These are phyloP conservation scores for Myrmecobius fasciatus DNA, from an alignment of 2,113 vertebrate species.

Conservation along the genomic window DNA sequence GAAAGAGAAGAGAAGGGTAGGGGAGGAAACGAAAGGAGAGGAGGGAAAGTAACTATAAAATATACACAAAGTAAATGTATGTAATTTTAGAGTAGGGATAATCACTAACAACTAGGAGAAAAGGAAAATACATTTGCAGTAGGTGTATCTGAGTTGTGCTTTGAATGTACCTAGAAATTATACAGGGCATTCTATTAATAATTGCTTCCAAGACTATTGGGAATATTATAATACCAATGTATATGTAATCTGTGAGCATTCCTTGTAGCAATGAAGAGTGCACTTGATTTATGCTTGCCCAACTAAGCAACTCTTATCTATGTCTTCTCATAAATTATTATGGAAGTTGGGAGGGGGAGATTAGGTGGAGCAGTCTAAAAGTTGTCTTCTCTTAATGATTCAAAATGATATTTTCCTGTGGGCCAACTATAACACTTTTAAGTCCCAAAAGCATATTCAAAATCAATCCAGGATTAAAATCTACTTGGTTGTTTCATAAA, in stretches of 20 bases:
- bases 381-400: neutral
- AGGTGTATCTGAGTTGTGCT: neutral
- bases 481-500: neutral
- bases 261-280: neutral
- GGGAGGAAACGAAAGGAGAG: neutral
- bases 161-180: neutral
- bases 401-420: neutral
- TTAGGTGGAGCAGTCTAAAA: neutral
- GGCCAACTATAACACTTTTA: neutral
- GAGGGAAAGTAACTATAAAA: neutral
- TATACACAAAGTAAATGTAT: neutral
- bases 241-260: neutral
- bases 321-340: neutral
- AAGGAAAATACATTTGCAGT: neutral
- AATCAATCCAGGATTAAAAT: neutral
- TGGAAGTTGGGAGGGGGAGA: fast-evolving
- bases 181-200: neutral
- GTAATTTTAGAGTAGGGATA: neutral
- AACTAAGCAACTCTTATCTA: neutral
- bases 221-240: neutral
- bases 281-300: neutral
- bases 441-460: neutral
- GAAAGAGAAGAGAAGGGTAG: neutral
- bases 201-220: neutral
- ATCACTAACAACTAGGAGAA: neutral